Evolutionary conservation across 2,113 vertebrate genomes (phyloP).

Genomic region (Empidonax traillii): DNA sequence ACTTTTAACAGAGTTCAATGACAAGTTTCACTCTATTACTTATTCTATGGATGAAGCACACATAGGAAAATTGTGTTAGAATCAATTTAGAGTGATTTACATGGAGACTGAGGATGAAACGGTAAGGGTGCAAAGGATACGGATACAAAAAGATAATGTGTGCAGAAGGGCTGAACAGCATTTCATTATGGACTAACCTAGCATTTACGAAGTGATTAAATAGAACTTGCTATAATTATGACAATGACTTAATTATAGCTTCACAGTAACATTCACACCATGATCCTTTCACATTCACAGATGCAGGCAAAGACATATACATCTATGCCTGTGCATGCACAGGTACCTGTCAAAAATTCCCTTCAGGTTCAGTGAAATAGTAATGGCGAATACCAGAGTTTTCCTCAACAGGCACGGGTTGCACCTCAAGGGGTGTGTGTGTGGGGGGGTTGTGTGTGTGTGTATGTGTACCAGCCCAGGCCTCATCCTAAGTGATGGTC

Average conservation of each 20-base stretch:
- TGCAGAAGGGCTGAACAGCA: not conserved
- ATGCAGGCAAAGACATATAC: not conserved
- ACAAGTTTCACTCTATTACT: not conserved
- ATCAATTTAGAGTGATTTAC: not conserved
- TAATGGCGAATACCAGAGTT: not conserved
- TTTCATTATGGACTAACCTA: not conserved
- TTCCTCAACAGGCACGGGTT: not conserved
- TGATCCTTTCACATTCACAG: not conserved
- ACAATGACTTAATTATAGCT: not conserved
- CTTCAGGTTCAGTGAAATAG: not conserved
- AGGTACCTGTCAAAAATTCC: not conserved
- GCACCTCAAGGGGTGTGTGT: not conserved
- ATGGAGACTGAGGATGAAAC: not conserved
- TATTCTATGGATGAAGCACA: not conserved
- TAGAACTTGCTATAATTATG: not conserved
- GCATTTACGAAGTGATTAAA: not conserved
- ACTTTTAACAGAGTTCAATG: not conserved
- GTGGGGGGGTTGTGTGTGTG: too few species aligned
- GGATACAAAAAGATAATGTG: not conserved
- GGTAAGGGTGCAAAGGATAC: not conserved
- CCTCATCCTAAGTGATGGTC: accelerated
- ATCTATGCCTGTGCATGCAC: not conserved
- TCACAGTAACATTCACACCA: not conserved
- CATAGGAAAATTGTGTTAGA: not conserved
- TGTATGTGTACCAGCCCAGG: not conserved